phyloP scores from a whole-genome alignment of 2,797 vertebrate species.

The Fistularia commersonii region DNA sequence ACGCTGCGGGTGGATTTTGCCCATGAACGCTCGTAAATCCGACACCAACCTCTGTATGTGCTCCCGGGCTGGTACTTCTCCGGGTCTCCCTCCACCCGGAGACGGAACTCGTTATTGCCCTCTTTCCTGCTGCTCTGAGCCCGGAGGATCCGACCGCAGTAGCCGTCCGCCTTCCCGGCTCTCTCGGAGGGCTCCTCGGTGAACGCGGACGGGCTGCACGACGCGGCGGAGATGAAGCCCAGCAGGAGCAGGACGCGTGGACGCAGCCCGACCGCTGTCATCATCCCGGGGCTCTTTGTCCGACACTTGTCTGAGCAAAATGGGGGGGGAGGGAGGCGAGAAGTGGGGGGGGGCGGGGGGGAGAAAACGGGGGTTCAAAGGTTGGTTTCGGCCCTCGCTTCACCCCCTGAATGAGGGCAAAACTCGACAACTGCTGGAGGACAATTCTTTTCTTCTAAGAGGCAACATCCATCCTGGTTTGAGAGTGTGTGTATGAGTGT shows the following conservation, averaged over 20 bases:
- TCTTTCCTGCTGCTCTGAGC: constrained; percentile 87
- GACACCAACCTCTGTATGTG: constrained; percentile 90
- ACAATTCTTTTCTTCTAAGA: constrained; percentile 49
- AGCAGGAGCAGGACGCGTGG: constrained; percentile 72
- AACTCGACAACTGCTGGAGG: constrained; percentile 55
- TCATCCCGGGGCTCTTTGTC: too few species aligned
- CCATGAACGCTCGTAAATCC: constrained; percentile 17
- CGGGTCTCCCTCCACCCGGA: constrained; percentile 93
- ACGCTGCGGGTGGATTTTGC: too few species aligned
- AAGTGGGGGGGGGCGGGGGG: neutral
- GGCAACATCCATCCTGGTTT: constrained; percentile 60
- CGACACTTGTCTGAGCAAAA: constrained; percentile 27
- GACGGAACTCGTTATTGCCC: constrained; percentile 90
- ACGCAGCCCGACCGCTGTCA: constrained; percentile 64
- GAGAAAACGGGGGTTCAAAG: neutral
- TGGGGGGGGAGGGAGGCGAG: constrained; percentile 4
- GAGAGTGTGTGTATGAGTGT: too few species aligned
- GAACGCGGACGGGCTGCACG: constrained; percentile 77
- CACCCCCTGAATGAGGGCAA: constrained; percentile 26
- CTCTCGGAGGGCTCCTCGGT: constrained; percentile 89
- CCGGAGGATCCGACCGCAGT: constrained; percentile 90
- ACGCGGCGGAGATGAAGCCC: constrained; percentile 73
- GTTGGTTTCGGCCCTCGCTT: constrained; percentile 14
- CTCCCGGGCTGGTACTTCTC: constrained; percentile 92
- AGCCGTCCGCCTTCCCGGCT: constrained; percentile 86